Evolutionary conservation across 1,140 invertebrate genomes (phyloP), one percentile per base, ranked within the genome.

Genomic region (Ctenoplectra terminalis): DNA sequence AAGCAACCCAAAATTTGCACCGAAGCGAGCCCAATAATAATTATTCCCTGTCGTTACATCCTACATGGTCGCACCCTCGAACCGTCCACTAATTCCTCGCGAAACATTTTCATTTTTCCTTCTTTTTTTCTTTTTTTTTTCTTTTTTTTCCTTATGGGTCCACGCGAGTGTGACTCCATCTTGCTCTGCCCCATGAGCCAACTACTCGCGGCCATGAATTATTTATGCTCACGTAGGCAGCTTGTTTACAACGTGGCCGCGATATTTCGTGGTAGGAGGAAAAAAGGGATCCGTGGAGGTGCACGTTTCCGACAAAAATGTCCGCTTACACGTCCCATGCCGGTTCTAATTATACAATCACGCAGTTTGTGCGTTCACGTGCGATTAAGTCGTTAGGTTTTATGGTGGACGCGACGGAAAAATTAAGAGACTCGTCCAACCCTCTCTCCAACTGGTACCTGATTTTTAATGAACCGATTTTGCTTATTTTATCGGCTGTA

Each of bases 381-480:
- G 77, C 70, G 77, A 80, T 80, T 80, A 80, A 80, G 77, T 80
- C 77, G 77, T 80, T 80, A 73, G 58, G 26, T 52, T 80, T 80
- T 80, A 80, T 63, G 58, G 40, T 15, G 66, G 29, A 50, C 29
- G 43, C 34, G 48, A 54, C n/a, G n/a, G 43, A 61, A 60, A 72
- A 79, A 61, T 75, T 64, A 34, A 75, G 43, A 69, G 52, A 34
- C 52, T 70, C 40, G 29, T 23, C n/a, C n/a, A n/a, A n/a, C n/a
- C n/a, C 75, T 9, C 34, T 17, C 37, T 7, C 1, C 11, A 17
- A n/a, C n/a, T n/a, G n/a, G n/a, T n/a, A 23, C 13, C 20, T 34
- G n/a, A 34, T 58, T 37, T 46, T 66, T 52, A 66, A 52, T 4
- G 6, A 29, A 2, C 15, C 13, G 26, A 29, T 48, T 70, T 78